Conservation (phyloP, 2,888 invertebrate species). For the Euzetes globulus region DNA sequence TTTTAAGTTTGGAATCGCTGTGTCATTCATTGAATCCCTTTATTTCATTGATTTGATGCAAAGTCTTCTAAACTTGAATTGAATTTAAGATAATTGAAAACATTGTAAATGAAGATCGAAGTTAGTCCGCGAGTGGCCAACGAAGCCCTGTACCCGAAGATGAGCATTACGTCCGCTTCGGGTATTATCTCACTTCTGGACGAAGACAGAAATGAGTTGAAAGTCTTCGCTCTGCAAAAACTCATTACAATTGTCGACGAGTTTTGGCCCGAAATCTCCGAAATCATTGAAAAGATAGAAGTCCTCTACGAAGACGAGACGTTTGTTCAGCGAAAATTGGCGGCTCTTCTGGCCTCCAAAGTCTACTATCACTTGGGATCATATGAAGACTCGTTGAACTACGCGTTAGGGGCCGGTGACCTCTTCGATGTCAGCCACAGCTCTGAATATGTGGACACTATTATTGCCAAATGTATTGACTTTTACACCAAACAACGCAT, state of each 20-base stretch:
- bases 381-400: slow-evolving; percentile 74
- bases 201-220: slow-evolving; percentile 85
- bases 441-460: slow-evolving; percentile 93
- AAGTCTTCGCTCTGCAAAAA: slow-evolving; percentile 85
- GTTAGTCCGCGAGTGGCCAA: background rate
- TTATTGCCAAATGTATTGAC: slow-evolving; percentile 94
- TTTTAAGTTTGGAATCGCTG: background rate
- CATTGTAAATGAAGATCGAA: background rate
- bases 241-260: slow-evolving; percentile 89
- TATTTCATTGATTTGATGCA: background rate
- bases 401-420: slow-evolving; percentile 89
- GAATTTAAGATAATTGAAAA: background rate
- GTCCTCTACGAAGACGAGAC: slow-evolving; percentile 85
- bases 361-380: slow-evolving; percentile 44
- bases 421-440: slow-evolving; percentile 89
- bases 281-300: slow-evolving; percentile 94
- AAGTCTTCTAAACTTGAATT: background rate
- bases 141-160: slow-evolving; percentile 11
- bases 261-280: slow-evolving; percentile 98
- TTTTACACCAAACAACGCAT: slow-evolving; percentile 80
- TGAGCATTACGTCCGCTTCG: slow-evolving; percentile 34
- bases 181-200: slow-evolving; percentile 92
- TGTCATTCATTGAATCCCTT: background rate
- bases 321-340: slow-evolving; percentile 77
- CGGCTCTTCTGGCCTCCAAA: slow-evolving; percentile 95